Percentiles rank a stretch among this genome's conserved stretches.
Conservation (phyloP, 2,113 vertebrate genomes). For the Xiphias gladius region DNA sequence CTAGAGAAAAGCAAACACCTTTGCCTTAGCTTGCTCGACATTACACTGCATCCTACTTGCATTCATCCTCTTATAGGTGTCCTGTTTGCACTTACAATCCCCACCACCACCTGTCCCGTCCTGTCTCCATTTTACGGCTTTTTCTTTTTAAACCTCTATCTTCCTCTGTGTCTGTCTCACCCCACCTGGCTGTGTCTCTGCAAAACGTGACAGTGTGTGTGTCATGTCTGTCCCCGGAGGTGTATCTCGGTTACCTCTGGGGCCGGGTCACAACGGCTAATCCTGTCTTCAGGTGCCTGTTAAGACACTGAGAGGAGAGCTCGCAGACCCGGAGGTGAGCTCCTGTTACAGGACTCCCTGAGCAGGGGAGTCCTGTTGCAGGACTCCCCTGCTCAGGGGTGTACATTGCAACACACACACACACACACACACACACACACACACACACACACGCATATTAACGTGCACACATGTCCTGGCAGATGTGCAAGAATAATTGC, state of each 20-base stretch:
- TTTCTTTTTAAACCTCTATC: conserved; percentile 44
- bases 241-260: conserved; percentile 83
- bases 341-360: conserved; percentile 86
- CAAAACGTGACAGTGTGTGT: conserved; percentile 78
- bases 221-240: conserved; percentile 76
- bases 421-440: conserved; percentile 25
- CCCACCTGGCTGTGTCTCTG: conserved; percentile 47
- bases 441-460: conserved; percentile 24
- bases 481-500: conserved; percentile 14
- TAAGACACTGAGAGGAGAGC: conserved; percentile 82
- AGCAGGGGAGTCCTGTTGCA: conserved; percentile 84
- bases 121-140: conserved; percentile 44
- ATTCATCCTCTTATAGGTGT: conserved; percentile 79
- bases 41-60: conserved; percentile 53
- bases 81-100: conserved; percentile 76
- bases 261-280: conserved; percentile 81
- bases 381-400: too few species aligned
- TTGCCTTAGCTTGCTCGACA: conserved; percentile 69
- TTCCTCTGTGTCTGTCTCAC: conserved; percentile 37
- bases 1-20: conserved; percentile 75
- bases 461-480: conserved; percentile 38
- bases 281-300: conserved; percentile 87
- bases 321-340: conserved; percentile 81
- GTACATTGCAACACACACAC: too few species aligned
- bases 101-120: conserved; percentile 56